Percentiles rank a stretch among this genome's conserved stretches.
phyloP scores from a whole-genome alignment of 2,888 invertebrate species.

The Ceriagrion tenellum region DNA sequence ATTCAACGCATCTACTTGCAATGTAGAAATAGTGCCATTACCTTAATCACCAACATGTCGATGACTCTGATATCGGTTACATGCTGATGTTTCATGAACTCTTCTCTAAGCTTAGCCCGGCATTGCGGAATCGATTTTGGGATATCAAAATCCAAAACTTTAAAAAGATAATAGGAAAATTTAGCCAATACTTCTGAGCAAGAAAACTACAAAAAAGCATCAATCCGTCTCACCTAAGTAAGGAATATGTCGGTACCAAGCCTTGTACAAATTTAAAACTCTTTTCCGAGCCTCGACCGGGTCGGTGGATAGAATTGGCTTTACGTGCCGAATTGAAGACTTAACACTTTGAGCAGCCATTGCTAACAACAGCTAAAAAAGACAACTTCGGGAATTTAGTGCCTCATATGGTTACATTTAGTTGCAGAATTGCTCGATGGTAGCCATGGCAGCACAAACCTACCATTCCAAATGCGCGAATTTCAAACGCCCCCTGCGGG shows the following conservation, averaged over 20 bases:
- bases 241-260: conserved; percentile 96
- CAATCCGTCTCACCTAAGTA: conserved; percentile 85
- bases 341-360: conserved; percentile 74
- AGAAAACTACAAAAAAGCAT: background rate
- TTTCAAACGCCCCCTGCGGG: too few species aligned
- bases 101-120: conserved; percentile 86
- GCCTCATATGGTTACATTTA: background rate
- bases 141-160: conserved; percentile 91
- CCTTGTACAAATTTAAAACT: conserved; percentile 93
- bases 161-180: conserved; percentile 69
- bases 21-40: conserved; percentile 76
- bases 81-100: conserved; percentile 88
- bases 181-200: background rate
- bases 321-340: conserved; percentile 84
- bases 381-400: background rate
- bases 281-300: conserved; percentile 88
- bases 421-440: too few species aligned
- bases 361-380: background rate
- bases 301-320: conserved; percentile 91
- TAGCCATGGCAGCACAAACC: too few species aligned
- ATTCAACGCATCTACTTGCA: background rate
- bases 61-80: conserved; percentile 92
- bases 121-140: conserved; percentile 87
- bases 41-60: conserved; percentile 95
- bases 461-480: too few species aligned